A percentile compares a stretch with the other conserved stretches of the same genome.
phyloP scores from a whole-genome alignment of 2,797 vertebrate genomes.

The Amblyopsis hoosieri region DNA sequence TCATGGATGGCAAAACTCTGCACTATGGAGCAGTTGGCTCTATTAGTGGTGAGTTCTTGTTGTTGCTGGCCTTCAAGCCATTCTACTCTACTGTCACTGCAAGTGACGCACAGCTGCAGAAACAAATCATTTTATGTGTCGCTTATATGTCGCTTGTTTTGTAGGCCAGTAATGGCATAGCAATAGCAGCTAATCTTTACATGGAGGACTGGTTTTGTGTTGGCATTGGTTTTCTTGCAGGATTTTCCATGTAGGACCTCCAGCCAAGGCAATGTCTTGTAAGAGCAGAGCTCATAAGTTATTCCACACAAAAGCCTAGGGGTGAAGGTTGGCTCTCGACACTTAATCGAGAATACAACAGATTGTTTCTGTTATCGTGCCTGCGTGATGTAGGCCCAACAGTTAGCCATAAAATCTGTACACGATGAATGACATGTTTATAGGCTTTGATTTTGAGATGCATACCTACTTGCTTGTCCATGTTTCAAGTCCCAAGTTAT shows the following conservation, averaged over 20 bases:
- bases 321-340: conserved; percentile 27
- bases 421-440: conserved; percentile 10
- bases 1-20: conserved; percentile 98
- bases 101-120: background rate
- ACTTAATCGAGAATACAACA: conserved; percentile 28
- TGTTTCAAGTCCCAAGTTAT: background rate
- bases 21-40: conserved; percentile 97
- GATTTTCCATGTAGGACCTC: conserved; percentile 25
- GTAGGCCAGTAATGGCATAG: background rate
- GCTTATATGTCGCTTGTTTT: conserved; percentile 14
- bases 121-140: conserved; percentile 6
- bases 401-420: conserved; percentile 28
- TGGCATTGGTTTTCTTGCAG: background rate
- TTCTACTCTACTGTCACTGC: conserved; percentile 6
- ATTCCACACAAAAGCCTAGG: conserved; percentile 20
- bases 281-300: conserved; percentile 19
- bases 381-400: conserved; percentile 29
- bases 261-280: conserved; percentile 8
- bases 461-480: background rate
- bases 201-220: conserved; percentile 8
- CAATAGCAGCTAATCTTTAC: conserved; percentile 12
- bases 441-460: background rate
- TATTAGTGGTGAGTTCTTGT: conserved; percentile 86
- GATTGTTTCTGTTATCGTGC: conserved; percentile 34
- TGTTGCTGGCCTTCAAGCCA: conserved; percentile 4